Conservation (phyloP, 2,113 vertebrate species). For the Serilophus lunatus region DNA sequence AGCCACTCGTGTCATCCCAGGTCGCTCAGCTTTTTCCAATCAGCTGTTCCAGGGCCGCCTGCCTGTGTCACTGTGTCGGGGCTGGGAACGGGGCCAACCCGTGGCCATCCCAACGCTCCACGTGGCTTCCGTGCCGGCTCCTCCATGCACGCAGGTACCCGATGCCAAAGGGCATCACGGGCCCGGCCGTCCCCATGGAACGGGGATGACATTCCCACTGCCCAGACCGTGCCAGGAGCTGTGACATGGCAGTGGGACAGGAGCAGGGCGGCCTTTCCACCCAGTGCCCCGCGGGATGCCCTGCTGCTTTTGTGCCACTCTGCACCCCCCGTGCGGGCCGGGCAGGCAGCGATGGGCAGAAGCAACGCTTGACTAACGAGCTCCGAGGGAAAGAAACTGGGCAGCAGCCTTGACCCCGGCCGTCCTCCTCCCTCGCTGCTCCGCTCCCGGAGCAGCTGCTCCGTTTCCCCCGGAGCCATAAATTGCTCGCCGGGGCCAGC, state of each 20-base stretch:
- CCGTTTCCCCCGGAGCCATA: background rate
- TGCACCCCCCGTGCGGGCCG: rapidly evolving
- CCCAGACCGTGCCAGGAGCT: background rate
- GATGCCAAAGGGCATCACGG: background rate
- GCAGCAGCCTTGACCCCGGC: background rate
- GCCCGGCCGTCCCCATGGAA: rapidly evolving
- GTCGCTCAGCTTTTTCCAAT: background rate
- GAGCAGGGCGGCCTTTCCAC: rapidly evolving
- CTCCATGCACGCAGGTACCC: rapidly evolving
- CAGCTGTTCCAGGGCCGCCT: background rate
- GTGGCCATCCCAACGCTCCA: rapidly evolving
- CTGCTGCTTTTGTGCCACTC: rapidly evolving
- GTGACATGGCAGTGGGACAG: rapidly evolving
- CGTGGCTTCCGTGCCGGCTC: rapidly evolving
- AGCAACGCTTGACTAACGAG: background rate
- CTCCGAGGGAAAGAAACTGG: rapidly evolving
- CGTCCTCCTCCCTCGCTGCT: background rate
- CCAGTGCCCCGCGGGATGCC: rapidly evolving
- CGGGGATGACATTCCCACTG: background rate
- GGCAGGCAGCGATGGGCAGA: rapidly evolving
- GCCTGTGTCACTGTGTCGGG: rapidly evolving
- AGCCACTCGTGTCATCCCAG: background rate
- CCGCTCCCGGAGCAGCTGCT: background rate
- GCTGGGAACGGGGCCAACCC: background rate
- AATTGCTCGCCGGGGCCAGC: background rate